Conservation (phyloP, 2,113 vertebrate genomes). For the Scortum barcoo region DNA sequence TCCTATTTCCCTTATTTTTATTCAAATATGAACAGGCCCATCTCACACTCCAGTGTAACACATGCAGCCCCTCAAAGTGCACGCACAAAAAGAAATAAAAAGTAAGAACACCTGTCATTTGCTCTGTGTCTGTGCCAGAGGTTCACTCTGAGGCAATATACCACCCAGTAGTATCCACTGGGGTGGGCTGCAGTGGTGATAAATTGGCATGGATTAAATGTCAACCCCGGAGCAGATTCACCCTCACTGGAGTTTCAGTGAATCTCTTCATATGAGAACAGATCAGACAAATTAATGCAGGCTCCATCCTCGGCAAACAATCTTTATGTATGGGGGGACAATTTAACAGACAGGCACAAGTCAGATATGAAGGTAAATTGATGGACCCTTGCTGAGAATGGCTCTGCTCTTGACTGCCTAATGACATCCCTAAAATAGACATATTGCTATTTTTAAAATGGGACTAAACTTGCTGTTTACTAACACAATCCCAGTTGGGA, state of each 20-base stretch:
- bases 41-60: slow-evolving; percentile 3
- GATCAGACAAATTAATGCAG: slow-evolving; percentile 52
- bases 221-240: slow-evolving; percentile 72
- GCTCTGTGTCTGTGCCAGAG: slow-evolving; percentile 18
- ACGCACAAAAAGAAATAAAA: slow-evolving; percentile 23
- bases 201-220: slow-evolving; percentile 83
- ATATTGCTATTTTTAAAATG: slow-evolving; percentile 32
- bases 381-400: not conserved
- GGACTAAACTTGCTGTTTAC: slow-evolving; percentile 52
- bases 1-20: slow-evolving; percentile 51
- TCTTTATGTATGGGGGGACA: slow-evolving; percentile 37
- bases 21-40: slow-evolving; percentile 36
- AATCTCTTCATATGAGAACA: slow-evolving; percentile 56
- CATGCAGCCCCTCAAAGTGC: not conserved
- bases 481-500: slow-evolving; percentile 42
- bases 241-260: slow-evolving; percentile 52
- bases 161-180: slow-evolving; percentile 53
- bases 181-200: slow-evolving; percentile 68
- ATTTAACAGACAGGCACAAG: slow-evolving; percentile 17
- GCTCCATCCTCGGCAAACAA: slow-evolving; percentile 40
- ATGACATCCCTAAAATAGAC: slow-evolving; percentile 58
- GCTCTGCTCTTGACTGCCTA: not conserved
- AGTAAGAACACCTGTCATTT: slow-evolving; percentile 43
- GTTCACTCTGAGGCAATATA: slow-evolving; percentile 49
- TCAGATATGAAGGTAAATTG: slow-evolving; percentile 19